phyloP scores from a whole-genome alignment of 2,113 vertebrate genomes.

The Condylura cristata region DNA sequence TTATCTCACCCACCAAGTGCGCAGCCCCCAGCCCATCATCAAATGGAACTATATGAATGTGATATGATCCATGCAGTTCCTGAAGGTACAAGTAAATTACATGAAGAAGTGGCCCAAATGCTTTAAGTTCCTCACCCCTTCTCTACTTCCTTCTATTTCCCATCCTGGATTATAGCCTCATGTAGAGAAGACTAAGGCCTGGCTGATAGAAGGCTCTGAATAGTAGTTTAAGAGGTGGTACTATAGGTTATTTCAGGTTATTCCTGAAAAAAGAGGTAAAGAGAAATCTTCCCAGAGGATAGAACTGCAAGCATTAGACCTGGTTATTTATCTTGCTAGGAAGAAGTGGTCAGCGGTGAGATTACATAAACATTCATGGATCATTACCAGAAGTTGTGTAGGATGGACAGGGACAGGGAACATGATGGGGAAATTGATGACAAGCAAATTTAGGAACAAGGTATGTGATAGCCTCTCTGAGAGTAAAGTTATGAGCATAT shows the following conservation, averaged over 20 bases:
- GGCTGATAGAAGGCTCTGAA: not conserved
- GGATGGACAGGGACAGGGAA: not conserved
- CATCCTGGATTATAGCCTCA: not conserved
- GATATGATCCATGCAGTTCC: not conserved
- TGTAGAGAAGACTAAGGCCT: not conserved
- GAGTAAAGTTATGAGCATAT: not conserved
- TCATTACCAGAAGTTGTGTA: not conserved
- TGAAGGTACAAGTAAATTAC: not conserved
- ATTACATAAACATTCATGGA: not conserved
- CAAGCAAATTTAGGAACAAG: not conserved
- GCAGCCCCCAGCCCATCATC: not conserved
- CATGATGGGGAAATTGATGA: not conserved
- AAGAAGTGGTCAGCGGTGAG: not conserved
- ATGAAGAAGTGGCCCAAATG: not conserved
- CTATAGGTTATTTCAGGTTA: not conserved
- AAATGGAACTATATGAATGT: not conserved
- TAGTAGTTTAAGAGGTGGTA: not conserved
- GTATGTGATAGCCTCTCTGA: not conserved
- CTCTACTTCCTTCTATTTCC: not conserved
- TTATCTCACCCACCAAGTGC: not conserved
- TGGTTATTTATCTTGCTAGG: not conserved
- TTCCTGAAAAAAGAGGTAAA: not conserved
- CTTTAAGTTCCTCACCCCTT: not conserved
- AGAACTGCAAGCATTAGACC: not conserved
- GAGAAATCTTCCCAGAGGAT: not conserved